Conservation (phyloP, 92 coral and sea anemone genomes). For the Chrysogorgia sp. region DNA sequence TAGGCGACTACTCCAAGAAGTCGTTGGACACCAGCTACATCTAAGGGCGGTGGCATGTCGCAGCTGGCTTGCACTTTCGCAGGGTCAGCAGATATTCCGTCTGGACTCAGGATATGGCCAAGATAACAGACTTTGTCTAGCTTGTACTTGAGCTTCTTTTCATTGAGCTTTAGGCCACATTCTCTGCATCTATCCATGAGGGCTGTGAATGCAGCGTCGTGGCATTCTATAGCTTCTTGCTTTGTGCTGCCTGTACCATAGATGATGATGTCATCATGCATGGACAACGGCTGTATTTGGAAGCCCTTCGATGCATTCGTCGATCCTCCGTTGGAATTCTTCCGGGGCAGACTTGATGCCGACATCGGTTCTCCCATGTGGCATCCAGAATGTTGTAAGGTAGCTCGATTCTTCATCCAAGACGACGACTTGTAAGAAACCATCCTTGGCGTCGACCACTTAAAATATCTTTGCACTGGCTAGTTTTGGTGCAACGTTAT, state of each 20-base stretch:
- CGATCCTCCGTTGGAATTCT: not conserved
- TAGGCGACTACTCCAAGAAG: too few species aligned
- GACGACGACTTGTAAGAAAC: constrained; percentile 61
- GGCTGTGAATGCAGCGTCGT: constrained; percentile 9
- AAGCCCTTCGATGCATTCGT: constrained; percentile 13
- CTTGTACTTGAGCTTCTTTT: too few species aligned
- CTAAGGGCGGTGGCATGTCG: not conserved
- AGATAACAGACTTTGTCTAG: too few species aligned
- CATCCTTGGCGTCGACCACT: constrained; percentile 51
- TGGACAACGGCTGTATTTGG: constrained; percentile 10
- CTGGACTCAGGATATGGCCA: too few species aligned
- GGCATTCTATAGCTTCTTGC: constrained; percentile 2
- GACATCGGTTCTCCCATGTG: not conserved
- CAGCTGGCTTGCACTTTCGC: constrained; percentile 29
- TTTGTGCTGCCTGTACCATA: constrained; percentile 23
- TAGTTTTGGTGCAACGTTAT: constrained; percentile 40
- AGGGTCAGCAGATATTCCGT: constrained; percentile 43
- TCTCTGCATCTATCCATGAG: constrained; percentile 43
- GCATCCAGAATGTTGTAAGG: constrained; percentile 57
- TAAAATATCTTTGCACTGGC: constrained; percentile 46
- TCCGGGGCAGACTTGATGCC: not conserved
- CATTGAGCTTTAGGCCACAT: constrained; percentile 45
- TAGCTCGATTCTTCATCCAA: constrained; percentile 52
- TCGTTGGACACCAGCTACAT: not conserved
- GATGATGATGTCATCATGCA: constrained; percentile 20